These are phyloP conservation scores for Psittacula echo DNA, from an alignment of 2,797 vertebrate species.

Conservation along the genomic window DNA sequence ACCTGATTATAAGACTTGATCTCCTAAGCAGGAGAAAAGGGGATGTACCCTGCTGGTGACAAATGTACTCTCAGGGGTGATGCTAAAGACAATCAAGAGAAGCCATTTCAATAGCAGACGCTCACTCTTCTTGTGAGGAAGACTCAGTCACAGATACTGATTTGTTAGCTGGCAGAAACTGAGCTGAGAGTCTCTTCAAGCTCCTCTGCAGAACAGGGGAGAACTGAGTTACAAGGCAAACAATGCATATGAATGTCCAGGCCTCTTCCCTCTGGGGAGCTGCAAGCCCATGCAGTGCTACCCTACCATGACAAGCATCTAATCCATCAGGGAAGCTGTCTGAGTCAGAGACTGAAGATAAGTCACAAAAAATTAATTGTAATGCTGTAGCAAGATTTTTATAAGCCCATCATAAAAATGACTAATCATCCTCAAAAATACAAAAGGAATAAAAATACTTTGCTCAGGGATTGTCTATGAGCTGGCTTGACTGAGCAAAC, in stretches of 20 bases:
- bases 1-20: background rate
- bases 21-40: background rate
- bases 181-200: background rate
- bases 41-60: background rate
- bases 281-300: background rate
- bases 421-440: background rate
- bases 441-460: conserved; percentile 7
- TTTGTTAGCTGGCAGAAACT: background rate
- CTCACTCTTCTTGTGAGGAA: background rate
- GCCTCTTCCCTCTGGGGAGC: background rate
- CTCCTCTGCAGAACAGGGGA: background rate
- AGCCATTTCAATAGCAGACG: background rate
- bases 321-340: background rate
- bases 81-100: background rate
- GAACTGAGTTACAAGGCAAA: background rate
- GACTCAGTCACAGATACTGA: background rate
- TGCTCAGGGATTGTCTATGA: background rate
- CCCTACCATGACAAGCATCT: accelerated
- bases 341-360: background rate
- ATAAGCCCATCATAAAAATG: background rate
- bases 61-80: background rate
- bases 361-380: background rate
- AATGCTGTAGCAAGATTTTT: background rate
- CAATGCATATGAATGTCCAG: background rate
- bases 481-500: background rate